A percentile compares a stretch with the other conserved stretches of the same genome.
Conservation (phyloP, 2,113 vertebrate genomes). For the Charina bottae region DNA sequence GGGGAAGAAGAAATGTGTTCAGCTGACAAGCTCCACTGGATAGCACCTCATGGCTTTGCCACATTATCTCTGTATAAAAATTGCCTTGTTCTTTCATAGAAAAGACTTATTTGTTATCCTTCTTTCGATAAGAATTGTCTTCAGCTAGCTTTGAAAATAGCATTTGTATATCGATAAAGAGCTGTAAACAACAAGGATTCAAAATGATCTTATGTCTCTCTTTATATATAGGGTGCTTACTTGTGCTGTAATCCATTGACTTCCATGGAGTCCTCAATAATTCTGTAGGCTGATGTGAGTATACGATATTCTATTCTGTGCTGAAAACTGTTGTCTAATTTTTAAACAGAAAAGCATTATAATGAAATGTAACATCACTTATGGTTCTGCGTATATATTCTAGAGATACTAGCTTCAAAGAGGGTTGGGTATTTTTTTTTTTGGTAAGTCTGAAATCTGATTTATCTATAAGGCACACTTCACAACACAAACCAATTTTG, state of each 20-base stretch:
- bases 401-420: conserved; percentile 66
- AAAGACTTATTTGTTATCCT: neutral
- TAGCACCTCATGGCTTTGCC: neutral
- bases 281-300: conserved; percentile 31
- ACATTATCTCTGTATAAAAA: neutral
- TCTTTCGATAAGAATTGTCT: neutral
- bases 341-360: conserved; percentile 17
- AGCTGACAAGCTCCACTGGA: neutral
- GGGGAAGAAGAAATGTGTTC: neutral
- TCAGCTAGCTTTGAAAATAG: conserved; percentile 30
- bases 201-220: conserved; percentile 31
- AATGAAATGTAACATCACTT: conserved; percentile 30
- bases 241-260: neutral
- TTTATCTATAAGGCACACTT: conserved; percentile 88
- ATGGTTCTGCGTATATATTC: conserved; percentile 41
- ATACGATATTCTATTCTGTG: conserved; percentile 28
- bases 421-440: conserved; percentile 60
- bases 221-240: conserved; percentile 9
- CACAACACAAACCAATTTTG: conserved; percentile 95
- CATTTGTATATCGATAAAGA: conserved; percentile 25
- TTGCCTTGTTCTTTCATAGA: neutral
- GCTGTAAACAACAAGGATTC: conserved; percentile 30
- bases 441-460: conserved; percentile 76
- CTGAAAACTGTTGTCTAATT: conserved; percentile 24
- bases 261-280: conserved; percentile 30